Conservation (phyloP, 2,797 vertebrate species). For the Gymnodraco acuticeps region DNA sequence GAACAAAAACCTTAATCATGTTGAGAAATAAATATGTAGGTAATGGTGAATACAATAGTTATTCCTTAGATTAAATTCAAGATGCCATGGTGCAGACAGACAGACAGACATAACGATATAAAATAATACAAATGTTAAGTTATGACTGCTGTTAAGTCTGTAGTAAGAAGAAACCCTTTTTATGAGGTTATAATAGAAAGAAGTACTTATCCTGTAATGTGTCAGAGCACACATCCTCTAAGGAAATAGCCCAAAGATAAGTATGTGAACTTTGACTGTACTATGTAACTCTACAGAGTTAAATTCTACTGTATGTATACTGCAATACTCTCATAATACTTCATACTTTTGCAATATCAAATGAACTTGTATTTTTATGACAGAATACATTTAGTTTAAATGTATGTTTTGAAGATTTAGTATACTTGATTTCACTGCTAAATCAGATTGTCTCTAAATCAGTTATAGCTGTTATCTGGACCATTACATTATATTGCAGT, state of each 20-base stretch:
- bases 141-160: background rate
- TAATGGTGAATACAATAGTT: too few relatives aligned
- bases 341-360: background rate
- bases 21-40: background rate
- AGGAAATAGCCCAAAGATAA: background rate
- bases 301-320: background rate
- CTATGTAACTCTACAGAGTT: background rate
- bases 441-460: slow-evolving; percentile 2
- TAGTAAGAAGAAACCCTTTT: background rate
- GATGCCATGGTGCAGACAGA: background rate
- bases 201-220: background rate
- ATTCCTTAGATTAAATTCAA: background rate
- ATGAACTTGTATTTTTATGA: background rate
- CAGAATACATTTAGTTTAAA: background rate
- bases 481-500: slow-evolving; percentile 38
- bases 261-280: slow-evolving; percentile 1
- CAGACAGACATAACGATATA: background rate
- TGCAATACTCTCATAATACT: background rate
- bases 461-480: slow-evolving; percentile 20
- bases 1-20: slow-evolving; percentile 6
- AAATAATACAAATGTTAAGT: background rate
- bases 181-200: background rate
- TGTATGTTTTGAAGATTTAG: background rate
- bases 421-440: background rate
- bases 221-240: background rate